phyloP scores from a whole-genome alignment of 2,797 vertebrate genomes.

The Prionace glauca region DNA sequence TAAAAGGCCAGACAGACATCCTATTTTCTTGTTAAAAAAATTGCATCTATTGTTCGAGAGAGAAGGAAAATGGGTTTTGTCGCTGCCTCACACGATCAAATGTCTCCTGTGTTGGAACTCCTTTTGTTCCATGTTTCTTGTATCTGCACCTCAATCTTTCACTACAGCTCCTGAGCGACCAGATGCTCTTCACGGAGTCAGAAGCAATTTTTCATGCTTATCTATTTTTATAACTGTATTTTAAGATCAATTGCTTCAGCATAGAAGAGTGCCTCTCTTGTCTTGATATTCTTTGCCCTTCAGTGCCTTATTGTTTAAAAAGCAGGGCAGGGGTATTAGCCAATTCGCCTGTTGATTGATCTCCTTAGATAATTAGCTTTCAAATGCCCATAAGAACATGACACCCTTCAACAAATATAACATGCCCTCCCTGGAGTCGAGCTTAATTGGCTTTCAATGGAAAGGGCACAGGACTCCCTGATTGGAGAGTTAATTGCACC shows the following conservation, averaged over 20 bases:
- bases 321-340: not conserved
- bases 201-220: not conserved
- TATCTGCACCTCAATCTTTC: not conserved
- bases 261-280: not conserved
- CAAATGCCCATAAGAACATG: conserved; percentile 28
- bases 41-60: not conserved
- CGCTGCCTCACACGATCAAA: not conserved
- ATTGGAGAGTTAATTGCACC: not conserved
- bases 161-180: not conserved
- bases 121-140: not conserved
- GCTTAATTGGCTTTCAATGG: not conserved
- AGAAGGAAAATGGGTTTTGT: not conserved
- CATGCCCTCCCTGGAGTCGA: not conserved
- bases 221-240: not conserved
- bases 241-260: not conserved
- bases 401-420: conserved; percentile 1
- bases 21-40: not conserved
- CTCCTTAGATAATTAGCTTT: conserved; percentile 11
- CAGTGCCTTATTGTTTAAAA: not conserved
- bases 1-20: not conserved
- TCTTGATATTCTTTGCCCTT: not conserved
- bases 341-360: conserved; percentile 1
- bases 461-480: not conserved
- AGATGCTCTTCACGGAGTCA: not conserved
- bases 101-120: not conserved